These are phyloP conservation scores for Phalangium opilio DNA, from an alignment of 2,888 invertebrate species.

Conservation along the genomic window DNA sequence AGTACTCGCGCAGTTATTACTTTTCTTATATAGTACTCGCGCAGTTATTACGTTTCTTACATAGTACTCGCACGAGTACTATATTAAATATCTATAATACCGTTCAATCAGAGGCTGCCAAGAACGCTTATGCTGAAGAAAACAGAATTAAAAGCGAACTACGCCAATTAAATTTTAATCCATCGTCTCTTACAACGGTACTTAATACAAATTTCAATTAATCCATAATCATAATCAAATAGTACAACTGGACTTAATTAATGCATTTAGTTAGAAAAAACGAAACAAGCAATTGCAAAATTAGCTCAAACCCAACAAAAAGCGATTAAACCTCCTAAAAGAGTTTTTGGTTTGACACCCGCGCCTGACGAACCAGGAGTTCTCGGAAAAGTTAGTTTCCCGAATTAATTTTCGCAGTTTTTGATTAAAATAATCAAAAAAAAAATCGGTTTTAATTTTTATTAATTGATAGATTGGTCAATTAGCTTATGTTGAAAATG, in stretches of 20 bases:
- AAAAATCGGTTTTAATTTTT: conserved; percentile 9
- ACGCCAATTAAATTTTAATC: conserved; percentile 23
- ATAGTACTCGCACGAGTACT: too few relatives aligned
- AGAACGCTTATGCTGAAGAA: conserved; percentile 26
- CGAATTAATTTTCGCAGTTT: too few relatives aligned
- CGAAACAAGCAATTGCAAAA: too few relatives aligned
- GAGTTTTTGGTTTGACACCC: conserved; percentile 25
- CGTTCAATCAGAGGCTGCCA: conserved; percentile 27
- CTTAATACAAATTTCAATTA: not conserved
- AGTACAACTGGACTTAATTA: too few relatives aligned
- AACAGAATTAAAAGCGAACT: conserved; percentile 25
- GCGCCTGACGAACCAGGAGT: conserved; percentile 27
- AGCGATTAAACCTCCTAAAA: conserved; percentile 22
- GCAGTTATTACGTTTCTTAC: too few relatives aligned
- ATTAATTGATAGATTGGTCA: conserved; percentile 33
- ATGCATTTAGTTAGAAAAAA: too few relatives aligned
- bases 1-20: too few relatives aligned
- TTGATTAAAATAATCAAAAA: not conserved
- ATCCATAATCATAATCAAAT: too few relatives aligned
- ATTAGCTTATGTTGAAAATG: conserved; percentile 26
- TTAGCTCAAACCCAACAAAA: conserved; percentile 22
- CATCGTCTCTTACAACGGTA: conserved; percentile 15
- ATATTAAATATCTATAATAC: too few relatives aligned
- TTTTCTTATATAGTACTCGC: too few relatives aligned
- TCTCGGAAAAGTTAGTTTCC: conserved; percentile 28